phyloP scores from a whole-genome alignment of 2,113 vertebrate species.

The Lamprotornis superbus region DNA sequence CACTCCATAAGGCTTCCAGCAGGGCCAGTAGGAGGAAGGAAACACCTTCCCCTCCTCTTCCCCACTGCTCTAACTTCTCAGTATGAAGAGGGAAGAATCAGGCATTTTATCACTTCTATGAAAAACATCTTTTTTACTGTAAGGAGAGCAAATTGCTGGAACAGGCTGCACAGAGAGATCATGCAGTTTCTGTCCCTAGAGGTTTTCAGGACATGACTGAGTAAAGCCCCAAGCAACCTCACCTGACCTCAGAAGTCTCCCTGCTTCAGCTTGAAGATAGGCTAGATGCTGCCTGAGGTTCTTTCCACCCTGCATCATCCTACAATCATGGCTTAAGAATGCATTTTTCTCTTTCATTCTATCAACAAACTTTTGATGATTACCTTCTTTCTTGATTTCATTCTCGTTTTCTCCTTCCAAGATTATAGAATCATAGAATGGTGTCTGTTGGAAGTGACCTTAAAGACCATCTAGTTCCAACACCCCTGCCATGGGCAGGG shows the following conservation, averaged over 20 bases:
- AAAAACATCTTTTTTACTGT: not conserved
- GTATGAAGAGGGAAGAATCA: not conserved
- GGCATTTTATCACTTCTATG: not conserved
- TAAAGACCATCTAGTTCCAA: not conserved
- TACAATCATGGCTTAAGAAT: not conserved
- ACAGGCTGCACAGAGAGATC: not conserved
- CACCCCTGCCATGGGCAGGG: not conserved
- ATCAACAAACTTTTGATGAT: not conserved
- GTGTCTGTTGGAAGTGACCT: not conserved
- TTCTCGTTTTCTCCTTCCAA: not conserved
- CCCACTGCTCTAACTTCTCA: not conserved
- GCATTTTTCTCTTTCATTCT: not conserved
- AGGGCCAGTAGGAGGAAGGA: fast-evolving
- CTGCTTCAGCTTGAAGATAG: not conserved
- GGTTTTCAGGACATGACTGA: not conserved
- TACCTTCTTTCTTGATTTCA: not conserved
- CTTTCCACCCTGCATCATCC: not conserved
- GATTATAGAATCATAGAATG: not conserved
- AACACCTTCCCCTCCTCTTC: not conserved
- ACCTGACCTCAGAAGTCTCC: not conserved
- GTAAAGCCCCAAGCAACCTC: not conserved
- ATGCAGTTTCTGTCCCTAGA: not conserved
- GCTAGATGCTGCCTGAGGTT: not conserved
- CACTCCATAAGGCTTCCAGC: not conserved
- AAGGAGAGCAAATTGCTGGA: not conserved